phyloP scores from a whole-genome alignment of 2,888 invertebrate genomes.

The Byasa hedistus region DNA sequence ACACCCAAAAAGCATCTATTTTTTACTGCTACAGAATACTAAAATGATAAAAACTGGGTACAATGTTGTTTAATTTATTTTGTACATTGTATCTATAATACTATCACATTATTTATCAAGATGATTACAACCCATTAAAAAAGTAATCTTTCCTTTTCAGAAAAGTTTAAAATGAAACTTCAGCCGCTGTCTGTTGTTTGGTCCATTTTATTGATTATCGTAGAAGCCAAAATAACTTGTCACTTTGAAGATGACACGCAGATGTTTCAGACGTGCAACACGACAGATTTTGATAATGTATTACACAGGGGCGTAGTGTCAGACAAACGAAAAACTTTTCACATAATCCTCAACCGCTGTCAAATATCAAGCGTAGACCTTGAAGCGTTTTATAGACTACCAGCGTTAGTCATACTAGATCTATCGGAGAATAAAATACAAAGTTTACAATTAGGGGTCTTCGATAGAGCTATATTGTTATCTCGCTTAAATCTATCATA shows the following conservation, averaged over 20 bases:
- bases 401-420: constrained; percentile 12
- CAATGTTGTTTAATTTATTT: too few relatives aligned
- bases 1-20: too few relatives aligned
- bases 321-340: constrained; percentile 15
- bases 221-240: constrained; percentile 11
- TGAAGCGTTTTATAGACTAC: constrained; percentile 22
- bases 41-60: too few relatives aligned
- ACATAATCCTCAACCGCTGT: constrained; percentile 15
- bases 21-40: too few relatives aligned
- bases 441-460: constrained; percentile 17
- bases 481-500: constrained; percentile 40
- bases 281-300: constrained; percentile 11
- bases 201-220: neutral
- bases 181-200: neutral
- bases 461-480: constrained; percentile 24
- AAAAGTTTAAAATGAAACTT: neutral
- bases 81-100: too few relatives aligned
- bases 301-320: constrained; percentile 16
- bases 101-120: too few relatives aligned
- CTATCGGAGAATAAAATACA: constrained; percentile 17
- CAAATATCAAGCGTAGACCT: constrained; percentile 19
- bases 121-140: too few relatives aligned
- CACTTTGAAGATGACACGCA: constrained; percentile 9
- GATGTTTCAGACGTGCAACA: constrained; percentile 16
- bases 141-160: neutral